A percentile compares a stretch with the other conserved stretches of the same genome.
Evolutionary conservation across 2,888 invertebrate species (phyloP).

Genomic region (Meandrusa payeni): DNA sequence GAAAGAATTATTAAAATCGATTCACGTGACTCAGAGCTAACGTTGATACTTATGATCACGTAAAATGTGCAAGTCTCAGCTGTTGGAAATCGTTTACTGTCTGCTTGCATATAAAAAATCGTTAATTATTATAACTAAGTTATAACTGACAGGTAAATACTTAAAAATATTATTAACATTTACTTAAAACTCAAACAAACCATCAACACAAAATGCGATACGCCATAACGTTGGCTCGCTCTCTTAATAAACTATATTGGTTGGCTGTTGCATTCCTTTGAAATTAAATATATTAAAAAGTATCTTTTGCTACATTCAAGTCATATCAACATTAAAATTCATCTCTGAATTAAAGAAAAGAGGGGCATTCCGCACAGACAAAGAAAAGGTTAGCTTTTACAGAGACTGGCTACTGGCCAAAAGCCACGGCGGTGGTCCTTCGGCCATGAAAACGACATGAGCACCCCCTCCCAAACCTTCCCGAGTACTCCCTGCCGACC

Average conservation of each 20-base stretch:
- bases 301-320: slow-evolving; percentile 19
- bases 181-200: slow-evolving; percentile 1
- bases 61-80: no score
- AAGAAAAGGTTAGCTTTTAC: slow-evolving; percentile 55
- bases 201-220: slow-evolving; percentile 6
- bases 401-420: slow-evolving; percentile 66
- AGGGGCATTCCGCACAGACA: slow-evolving; percentile 47
- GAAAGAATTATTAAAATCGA: no score
- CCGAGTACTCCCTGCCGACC: slow-evolving; percentile 49
- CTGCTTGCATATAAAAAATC: no score
- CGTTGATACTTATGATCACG: no score
- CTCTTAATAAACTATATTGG: slow-evolving; percentile 7
- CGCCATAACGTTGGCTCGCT: not conserved
- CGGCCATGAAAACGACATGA: slow-evolving; percentile 69
- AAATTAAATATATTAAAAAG: slow-evolving; percentile 21
- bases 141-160: no score
- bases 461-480: slow-evolving; percentile 45
- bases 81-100: no score
- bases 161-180: no score
- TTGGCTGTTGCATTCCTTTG: slow-evolving; percentile 12
- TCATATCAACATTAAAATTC: slow-evolving; percentile 27
- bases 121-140: no score
- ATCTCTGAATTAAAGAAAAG: slow-evolving; percentile 27
- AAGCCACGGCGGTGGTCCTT: slow-evolving; percentile 52
- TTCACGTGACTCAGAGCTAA: no score